phyloP scores from a whole-genome alignment of 2,888 invertebrate species.

The Dendrolimus pini region DNA sequence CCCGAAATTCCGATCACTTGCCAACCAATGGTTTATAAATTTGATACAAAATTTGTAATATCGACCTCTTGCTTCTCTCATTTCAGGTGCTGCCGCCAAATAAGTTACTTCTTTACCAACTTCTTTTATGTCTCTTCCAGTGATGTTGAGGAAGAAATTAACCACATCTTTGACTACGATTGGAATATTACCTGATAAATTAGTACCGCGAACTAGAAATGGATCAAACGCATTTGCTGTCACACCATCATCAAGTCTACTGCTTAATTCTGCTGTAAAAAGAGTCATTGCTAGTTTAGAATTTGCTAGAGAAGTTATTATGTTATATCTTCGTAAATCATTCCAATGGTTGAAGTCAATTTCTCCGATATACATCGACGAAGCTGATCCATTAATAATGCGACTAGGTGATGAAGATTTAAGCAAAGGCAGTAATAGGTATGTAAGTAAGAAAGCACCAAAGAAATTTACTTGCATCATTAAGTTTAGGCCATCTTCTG shows the following conservation, averaged over 20 bases:
- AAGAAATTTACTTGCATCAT: slow-evolving; percentile 84
- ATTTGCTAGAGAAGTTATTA: slow-evolving; percentile 38
- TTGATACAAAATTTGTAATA: slow-evolving; percentile 50
- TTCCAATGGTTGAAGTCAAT: slow-evolving; percentile 57
- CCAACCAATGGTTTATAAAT: slow-evolving; percentile 50
- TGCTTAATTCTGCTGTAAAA: slow-evolving; percentile 77
- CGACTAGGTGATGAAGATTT: slow-evolving; percentile 75
- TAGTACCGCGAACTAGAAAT: slow-evolving; percentile 49
- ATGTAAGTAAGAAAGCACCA: slow-evolving; percentile 83
- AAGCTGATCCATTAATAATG: slow-evolving; percentile 79
- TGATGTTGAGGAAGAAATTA: slow-evolving; percentile 32
- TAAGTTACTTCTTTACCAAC: slow-evolving; percentile 49
- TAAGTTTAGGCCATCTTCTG: slow-evolving; percentile 79
- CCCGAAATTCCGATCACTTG: slow-evolving; percentile 32
- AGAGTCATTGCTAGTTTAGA: slow-evolving; percentile 79
- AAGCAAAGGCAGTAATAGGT: slow-evolving; percentile 75
- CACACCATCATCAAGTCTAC: slow-evolving; percentile 74
- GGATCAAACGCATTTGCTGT: slow-evolving; percentile 81
- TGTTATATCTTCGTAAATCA: slow-evolving; percentile 42
- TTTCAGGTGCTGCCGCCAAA: slow-evolving; percentile 42
- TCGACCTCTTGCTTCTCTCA: slow-evolving; percentile 40
- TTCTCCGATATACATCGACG: slow-evolving; percentile 70
- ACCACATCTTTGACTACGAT: slow-evolving; percentile 27
- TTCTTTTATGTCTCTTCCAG: slow-evolving; percentile 50
- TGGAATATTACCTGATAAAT: slow-evolving; percentile 39